Conservation (phyloP, 2,888 invertebrate genomes). For the Pegoplata infirma region DNA sequence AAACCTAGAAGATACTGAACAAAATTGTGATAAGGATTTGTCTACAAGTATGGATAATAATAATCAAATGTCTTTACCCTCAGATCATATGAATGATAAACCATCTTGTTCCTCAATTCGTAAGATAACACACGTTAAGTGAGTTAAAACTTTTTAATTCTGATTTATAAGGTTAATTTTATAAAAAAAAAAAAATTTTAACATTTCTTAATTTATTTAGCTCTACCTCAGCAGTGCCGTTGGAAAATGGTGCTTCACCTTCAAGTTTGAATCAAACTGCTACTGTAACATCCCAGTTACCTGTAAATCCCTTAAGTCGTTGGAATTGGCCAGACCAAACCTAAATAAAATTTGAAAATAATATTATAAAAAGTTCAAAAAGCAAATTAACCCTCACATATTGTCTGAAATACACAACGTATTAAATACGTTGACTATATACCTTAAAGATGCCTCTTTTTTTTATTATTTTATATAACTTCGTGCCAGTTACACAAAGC, state of each 20-base stretch:
- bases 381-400: too few relatives aligned
- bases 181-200: background rate
- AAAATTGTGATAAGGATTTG: background rate
- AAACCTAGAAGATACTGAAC: background rate
- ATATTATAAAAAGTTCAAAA: too few relatives aligned
- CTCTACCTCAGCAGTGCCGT: background rate
- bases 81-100: background rate
- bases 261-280: background rate
- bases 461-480: too few relatives aligned
- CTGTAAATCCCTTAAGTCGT: conserved; percentile 60
- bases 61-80: background rate
- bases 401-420: too few relatives aligned
- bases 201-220: background rate
- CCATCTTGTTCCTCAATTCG: conserved; percentile 6
- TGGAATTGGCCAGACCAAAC: conserved; percentile 62
- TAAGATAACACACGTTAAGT: background rate
- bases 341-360: background rate
- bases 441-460: too few relatives aligned
- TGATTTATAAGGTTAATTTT: too few relatives aligned
- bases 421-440: too few relatives aligned
- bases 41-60: background rate
- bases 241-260: too few relatives aligned
- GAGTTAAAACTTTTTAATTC: background rate
- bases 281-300: background rate
- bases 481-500: too few relatives aligned